Evolutionary conservation across 2,797 vertebrate genomes (phyloP), one percentile per base, ranked within the genome.

Genomic region (Thaleichthys pacificus): DNA sequence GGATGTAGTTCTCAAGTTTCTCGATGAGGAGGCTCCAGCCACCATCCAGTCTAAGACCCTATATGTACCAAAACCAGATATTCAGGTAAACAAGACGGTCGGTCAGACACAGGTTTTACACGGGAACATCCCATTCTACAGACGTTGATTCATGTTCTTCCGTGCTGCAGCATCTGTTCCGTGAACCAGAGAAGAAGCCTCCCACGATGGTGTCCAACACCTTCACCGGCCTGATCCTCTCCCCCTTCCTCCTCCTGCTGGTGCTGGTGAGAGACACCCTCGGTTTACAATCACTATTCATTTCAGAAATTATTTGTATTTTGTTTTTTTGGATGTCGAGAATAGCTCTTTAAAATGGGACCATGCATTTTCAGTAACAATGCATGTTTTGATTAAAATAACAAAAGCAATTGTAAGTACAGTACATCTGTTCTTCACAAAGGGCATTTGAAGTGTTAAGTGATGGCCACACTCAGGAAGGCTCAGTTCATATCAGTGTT

Each of bases 151-250:
- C 11, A 65, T 56, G 26, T 35, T 24, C 9, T 56, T 17, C 42
- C 60, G 0, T 17, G 0, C 74, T 83, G 72, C 88, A 99, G 98
- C 98, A 99, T 79, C 92, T 97, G 83, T 99, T 99, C 89, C 94
- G 98, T 19, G 96, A 98, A 77, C 98, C 98, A 21, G 98, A 99
- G 91, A 99, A 99, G 91, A 97, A 97, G 84, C 98, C 98, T 51
- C 95, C 97, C 65, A 97, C 94, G 0, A 94, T 97, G 77, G 97
- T 99, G 15, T 99, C 98, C 14, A 99, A 96, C 76, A 91, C 97
- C 4, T 99, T 99, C 91, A 99, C 98, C 0, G 97, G 96, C 0
- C 77, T 99, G 61, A 89, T 99, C 86, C 93, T 99, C 57, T 97
- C 97, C 0, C 98, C 97, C 0, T 80, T 99, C 74, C 93, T 99